Base-by-base conservation (phyloP, 2,113 vertebrate genomes). In the Aramus guarauna region DNA sequence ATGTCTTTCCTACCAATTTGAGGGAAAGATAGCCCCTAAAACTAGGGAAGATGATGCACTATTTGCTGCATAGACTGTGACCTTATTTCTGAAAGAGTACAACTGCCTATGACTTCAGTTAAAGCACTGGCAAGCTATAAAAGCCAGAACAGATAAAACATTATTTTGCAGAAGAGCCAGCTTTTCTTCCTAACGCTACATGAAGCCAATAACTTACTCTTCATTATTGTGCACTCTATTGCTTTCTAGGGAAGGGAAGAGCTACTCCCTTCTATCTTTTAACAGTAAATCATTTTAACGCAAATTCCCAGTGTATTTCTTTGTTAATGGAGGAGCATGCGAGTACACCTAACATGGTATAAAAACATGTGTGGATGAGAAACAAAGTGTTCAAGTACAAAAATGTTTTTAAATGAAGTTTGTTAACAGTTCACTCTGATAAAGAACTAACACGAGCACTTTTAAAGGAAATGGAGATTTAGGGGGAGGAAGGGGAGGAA, bases 391-490 rank as follows among this genome's bases (percentile, higher is more conserved):
- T 91, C 39, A 48, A 75, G 34, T 22, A 81, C 37, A 82, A 55
- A 78, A 85, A 32, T 48, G 23, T 6, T 85, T 52, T 83, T 27
- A 59, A 80, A 90, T 63, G 64, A 11, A 50, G 72, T 73, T 60
- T 85, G 48, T 80, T 81, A 94, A 68, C 77, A 95, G 91, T 27
- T 89, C 66, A 43, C 89, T 30, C 66, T 55, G 66, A 94, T 86
- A 85, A 90, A 96, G 90, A 93, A 80, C 69, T 41, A 74, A 47
- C 56, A 62, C 4, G 5, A 92, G 68, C 50, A 56, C 75, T 94
- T 94, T 59, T 77, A 90, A 88, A 97, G 96, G 96, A 97, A 97
- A 96, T 60, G 66, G 82, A 96, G 86, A 85, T 91, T 76, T 73
- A 92, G 76, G 75, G 74, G 84, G 94, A 94, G 95, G 92, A 88